Evolutionary conservation across 2,113 vertebrate species (phyloP), one percentile per base, ranked within the genome.

Genomic region (Pygathrix nemaeus): DNA sequence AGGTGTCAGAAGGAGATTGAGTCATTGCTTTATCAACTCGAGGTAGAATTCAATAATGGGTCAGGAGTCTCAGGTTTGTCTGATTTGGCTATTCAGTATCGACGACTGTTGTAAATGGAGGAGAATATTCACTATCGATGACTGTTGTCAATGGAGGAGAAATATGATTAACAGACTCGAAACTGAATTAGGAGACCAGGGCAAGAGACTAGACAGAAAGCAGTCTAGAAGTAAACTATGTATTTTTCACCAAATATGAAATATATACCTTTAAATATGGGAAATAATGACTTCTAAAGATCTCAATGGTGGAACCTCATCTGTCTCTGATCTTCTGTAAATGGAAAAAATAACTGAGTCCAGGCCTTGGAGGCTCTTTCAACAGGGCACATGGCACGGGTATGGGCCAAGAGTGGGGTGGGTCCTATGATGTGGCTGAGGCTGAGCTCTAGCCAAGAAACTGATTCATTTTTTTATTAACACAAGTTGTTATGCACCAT

Each of bases 331-430:
- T 43, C 43, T 68, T 75, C 64, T 73, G 35, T 45, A 48, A 38
- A 38, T 3, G 59, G 78, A 88, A 18, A 95, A 64, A 16, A 5
- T 13, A 70, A 5, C 7, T 11, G 10, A 68, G 21, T 11, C 32
- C 21, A 30, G 61, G 48, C 38, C 35, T 17, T 4, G 30, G 48
- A 43, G 27, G 6, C 30, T 66, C 38, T 48, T 78, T 38, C 45
- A 27, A 1, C 11, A 0, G n/a, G 40, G 8, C 38, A 38, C 48
- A 6, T 0, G 10, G 16, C 9, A 0, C 16, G 27, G 59, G 25
- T 13, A 0, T 20, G 21, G 59, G 45, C 17, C 21, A 8, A 23
- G 16, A 23, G 6, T 10, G 25, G 32, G 30, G 20, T 38, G 32
- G 30, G 16, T 38, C 14, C 43, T 20, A 18, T 35, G 2, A 20